Base-by-base conservation (phyloP, 2,888 invertebrate genomes). In the Fragum sueziense region DNA sequence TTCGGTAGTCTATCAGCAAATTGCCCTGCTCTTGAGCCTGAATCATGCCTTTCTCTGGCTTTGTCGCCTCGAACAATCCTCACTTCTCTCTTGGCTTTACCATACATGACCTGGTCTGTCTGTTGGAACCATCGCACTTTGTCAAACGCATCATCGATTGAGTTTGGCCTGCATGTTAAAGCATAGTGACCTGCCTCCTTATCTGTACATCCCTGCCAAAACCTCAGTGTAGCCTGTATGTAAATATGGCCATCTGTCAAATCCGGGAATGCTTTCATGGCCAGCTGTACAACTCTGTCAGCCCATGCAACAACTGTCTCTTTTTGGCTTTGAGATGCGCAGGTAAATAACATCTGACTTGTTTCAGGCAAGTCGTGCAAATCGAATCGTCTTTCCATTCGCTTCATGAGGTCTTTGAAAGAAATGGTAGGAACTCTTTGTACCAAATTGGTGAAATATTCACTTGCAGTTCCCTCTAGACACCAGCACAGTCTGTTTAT, bases 281-380 rank as follows among this genome's bases (percentile, higher is more conserved):
- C 59, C 59, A 59, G 11, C 2, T 59, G 27, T 2, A 59, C 17
- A 1, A 59, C 31, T 4, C 59, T 1, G 2, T 22, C 59, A 25
- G 29, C 31, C 59, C 59, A 59, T 29, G 27, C 31, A 7, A 59
- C 59, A 11, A 31, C 29, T n/a, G 20, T 22, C 22, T 59, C 59
- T 29, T 27, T 31, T 14, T 1, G 22, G 3, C 14, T 9, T 17
- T 74, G 74, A 11, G 22, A 14, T 1, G 67, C 25, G 27, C 61
- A 62, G 3, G 22, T 33, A 22, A 72, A 72, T 11, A 31, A 29
- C 59, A 72, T 37, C 20, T 72, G 59, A 7, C 33, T 47, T 1
- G 72, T 72, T 33, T 72, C 72, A 33, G 41, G 72, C 31, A 72
- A 31, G 11, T 72, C 65, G 27, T 47, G 41, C 3, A 59, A 31